Conservation (phyloP, 2,888 invertebrate species). For the Chrysina gloriosa region DNA sequence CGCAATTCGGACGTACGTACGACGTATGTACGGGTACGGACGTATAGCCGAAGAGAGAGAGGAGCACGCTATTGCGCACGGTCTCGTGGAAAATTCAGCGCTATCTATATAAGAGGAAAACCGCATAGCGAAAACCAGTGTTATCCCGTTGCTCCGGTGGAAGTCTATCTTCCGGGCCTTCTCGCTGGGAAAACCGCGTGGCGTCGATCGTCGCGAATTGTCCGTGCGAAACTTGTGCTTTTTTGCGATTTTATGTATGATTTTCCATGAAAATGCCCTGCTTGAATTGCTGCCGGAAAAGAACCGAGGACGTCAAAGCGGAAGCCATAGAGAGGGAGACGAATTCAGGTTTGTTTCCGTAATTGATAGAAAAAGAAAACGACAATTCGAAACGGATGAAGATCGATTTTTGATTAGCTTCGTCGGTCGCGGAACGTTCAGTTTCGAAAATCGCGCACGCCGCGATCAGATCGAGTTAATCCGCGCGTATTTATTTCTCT, state of each 20-base stretch:
- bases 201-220: neutral
- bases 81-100: constrained; percentile 2
- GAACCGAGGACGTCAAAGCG: constrained; percentile 49
- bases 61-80: neutral
- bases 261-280: constrained; percentile 48
- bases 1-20: too few species aligned
- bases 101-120: constrained; percentile 46
- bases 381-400: neutral
- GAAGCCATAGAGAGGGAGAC: constrained; percentile 46
- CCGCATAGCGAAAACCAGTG: constrained; percentile 45
- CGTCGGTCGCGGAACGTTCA: too few species aligned
- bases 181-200: constrained; percentile 3
- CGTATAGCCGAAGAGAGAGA: too few species aligned
- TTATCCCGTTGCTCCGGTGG: constrained; percentile 40
- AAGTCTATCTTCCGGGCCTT: constrained; percentile 40
- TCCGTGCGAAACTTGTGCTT: too few species aligned
- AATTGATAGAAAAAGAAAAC: neutral
- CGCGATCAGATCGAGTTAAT: too few species aligned
- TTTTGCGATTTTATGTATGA: too few species aligned
- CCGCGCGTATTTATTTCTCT: too few species aligned
- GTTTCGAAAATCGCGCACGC: too few species aligned
- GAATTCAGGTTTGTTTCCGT: constrained; percentile 45
- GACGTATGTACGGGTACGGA: neutral
- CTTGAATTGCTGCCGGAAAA: constrained; percentile 50
- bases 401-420: too few species aligned